Conservation (phyloP, 2,113 vertebrate genomes). For the Ranitomeya variabilis region DNA sequence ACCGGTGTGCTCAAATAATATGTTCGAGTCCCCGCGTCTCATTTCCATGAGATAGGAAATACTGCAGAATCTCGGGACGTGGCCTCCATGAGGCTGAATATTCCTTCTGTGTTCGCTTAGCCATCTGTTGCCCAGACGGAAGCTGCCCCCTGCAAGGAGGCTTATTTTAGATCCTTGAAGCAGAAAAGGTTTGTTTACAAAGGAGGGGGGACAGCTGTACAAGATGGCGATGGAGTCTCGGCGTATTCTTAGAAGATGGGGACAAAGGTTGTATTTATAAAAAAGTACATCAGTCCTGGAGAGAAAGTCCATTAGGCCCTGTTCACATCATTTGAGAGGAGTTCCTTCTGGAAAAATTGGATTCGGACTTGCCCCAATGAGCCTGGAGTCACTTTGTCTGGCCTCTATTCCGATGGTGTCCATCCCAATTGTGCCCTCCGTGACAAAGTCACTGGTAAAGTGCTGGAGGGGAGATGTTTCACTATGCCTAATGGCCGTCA, state of each 20-base stretch:
- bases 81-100: constrained; percentile 25
- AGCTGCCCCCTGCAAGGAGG: constrained; percentile 13
- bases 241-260: neutral
- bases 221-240: too few relatives aligned
- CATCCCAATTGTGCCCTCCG: too few relatives aligned
- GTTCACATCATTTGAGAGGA: too few relatives aligned
- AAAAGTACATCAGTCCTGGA: neutral
- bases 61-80: neutral
- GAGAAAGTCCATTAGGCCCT: neutral
- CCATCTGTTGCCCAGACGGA: constrained; percentile 39
- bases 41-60: neutral
- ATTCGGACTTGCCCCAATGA: too few relatives aligned
- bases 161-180: constrained; percentile 39
- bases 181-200: constrained; percentile 29
- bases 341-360: too few relatives aligned
- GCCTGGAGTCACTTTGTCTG: too few relatives aligned
- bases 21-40: too few relatives aligned
- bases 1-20: too few relatives aligned
- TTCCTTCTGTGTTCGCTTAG: constrained; percentile 5
- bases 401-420: too few relatives aligned
- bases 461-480: too few relatives aligned
- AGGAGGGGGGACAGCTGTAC: constrained; percentile 5
- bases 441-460: too few relatives aligned
- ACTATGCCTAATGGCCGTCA: too few relatives aligned
- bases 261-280: neutral